These are phyloP conservation scores for Alcedo atthis DNA, from an alignment of 2,797 vertebrate genomes.

Conservation along the genomic window DNA sequence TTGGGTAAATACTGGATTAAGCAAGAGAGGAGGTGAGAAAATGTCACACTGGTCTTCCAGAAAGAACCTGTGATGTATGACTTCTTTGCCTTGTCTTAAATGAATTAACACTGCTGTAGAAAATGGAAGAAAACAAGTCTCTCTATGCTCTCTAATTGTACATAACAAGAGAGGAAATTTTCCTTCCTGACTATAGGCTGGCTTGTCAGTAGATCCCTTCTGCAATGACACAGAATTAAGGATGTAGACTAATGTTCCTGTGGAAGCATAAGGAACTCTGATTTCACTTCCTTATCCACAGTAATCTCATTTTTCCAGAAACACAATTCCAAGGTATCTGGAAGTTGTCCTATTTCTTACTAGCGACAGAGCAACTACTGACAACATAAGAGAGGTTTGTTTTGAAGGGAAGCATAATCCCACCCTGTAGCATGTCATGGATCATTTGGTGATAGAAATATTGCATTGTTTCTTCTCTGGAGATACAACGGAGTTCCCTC, in stretches of 20 bases:
- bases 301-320: neutral
- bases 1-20: conserved; percentile 42
- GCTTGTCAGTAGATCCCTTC: neutral
- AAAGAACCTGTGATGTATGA: conserved; percentile 5
- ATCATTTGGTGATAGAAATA: neutral
- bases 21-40: conserved; percentile 12
- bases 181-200: neutral
- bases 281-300: conserved; percentile 5
- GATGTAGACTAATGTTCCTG: neutral
- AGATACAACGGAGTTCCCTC: neutral
- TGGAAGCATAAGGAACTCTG: neutral
- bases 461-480: neutral
- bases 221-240: neutral
- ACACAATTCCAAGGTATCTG: neutral
- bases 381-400: neutral
- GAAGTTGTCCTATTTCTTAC: neutral
- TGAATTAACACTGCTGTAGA: neutral
- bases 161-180: neutral
- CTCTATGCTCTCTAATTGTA: neutral
- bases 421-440: neutral
- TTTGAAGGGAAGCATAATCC: neutral
- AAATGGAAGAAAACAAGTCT: neutral
- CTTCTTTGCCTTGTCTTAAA: neutral
- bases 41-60: conserved; percentile 5
- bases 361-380: neutral